Conservation (phyloP, 2,113 vertebrate genomes). For the Ceuthmochares aereus region DNA sequence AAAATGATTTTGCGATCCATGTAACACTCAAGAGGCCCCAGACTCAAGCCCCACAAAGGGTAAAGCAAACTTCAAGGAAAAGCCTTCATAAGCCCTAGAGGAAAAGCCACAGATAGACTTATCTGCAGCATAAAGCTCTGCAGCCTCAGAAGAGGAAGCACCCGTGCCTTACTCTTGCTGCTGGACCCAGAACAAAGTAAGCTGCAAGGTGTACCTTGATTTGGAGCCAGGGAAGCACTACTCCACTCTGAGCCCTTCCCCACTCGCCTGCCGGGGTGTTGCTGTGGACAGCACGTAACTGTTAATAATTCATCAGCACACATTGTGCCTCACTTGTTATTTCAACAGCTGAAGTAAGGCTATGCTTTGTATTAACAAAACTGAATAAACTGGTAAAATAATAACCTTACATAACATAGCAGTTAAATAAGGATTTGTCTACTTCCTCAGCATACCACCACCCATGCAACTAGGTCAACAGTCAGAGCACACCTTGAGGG, state of each 20-base stretch:
- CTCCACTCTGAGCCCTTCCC: neutral
- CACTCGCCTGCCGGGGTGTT: rapidly evolving
- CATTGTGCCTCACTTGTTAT: neutral
- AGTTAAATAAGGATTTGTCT: neutral
- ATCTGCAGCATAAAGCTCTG: neutral
- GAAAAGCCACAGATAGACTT: neutral
- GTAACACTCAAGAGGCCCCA: neutral
- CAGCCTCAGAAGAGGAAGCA: neutral
- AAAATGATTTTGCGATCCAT: neutral
- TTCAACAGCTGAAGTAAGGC: neutral
- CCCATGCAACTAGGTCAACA: rapidly evolving
- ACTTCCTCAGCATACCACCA: too few relatives aligned
- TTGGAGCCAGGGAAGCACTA: neutral
- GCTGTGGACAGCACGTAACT: neutral
- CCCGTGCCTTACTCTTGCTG: neutral
- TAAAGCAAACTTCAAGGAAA: neutral
- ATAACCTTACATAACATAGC: neutral
- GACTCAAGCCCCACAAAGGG: neutral
- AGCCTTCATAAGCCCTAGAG: neutral
- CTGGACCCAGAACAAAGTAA: neutral
- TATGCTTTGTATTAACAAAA: neutral
- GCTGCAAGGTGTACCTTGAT: rapidly evolving
- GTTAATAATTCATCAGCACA: rapidly evolving
- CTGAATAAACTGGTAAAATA: neutral
- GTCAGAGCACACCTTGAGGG: neutral